Evolutionary conservation across 2,888 invertebrate species (phyloP).

Genomic region (Drosophila niveifrons): DNA sequence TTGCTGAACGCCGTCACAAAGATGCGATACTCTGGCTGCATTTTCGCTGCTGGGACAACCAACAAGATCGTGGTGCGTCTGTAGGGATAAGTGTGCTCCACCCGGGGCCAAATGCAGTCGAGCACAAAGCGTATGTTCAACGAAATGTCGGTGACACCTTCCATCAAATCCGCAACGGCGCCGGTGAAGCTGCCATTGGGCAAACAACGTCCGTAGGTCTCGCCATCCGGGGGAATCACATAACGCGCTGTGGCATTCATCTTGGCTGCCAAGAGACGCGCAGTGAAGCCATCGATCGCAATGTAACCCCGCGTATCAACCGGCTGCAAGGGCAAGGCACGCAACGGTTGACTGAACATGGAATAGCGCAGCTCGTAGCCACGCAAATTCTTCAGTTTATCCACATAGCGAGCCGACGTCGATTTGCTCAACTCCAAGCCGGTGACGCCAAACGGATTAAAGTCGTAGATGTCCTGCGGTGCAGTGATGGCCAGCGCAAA

Average conservation of each 20-base stretch:
- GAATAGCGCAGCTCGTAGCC: constrained; percentile 71
- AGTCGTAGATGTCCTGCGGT: constrained; percentile 60
- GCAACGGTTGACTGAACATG: constrained; percentile 75
- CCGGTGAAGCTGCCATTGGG: constrained; percentile 74
- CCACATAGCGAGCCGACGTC: constrained; percentile 35
- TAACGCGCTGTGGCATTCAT: constrained; percentile 79
- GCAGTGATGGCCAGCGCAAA: constrained; percentile 67
- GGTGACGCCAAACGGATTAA: constrained; percentile 71
- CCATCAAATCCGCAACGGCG: constrained; percentile 65
- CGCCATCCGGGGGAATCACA: constrained; percentile 68
- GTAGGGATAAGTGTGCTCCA: constrained; percentile 78
- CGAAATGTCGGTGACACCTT: constrained; percentile 69
- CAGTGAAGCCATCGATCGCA: constrained; percentile 68
- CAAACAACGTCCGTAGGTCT: constrained; percentile 73
- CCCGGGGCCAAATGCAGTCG: constrained; percentile 50
- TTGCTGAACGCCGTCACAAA: constrained; percentile 74
- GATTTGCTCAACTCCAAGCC: constrained; percentile 60
- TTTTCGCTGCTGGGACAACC: constrained; percentile 79
- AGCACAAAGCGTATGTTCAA: constrained; percentile 79
- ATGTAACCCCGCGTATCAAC: constrained; percentile 50
- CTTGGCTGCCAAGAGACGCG: constrained; percentile 56
- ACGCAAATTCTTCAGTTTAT: constrained; percentile 74
- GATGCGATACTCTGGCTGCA: constrained; percentile 76
- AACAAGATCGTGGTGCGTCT: constrained; percentile 66
- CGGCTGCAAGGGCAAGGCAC: constrained; percentile 64